Base-by-base conservation (phyloP, 2,797 vertebrate genomes). In the Myotis daubentonii region DNA sequence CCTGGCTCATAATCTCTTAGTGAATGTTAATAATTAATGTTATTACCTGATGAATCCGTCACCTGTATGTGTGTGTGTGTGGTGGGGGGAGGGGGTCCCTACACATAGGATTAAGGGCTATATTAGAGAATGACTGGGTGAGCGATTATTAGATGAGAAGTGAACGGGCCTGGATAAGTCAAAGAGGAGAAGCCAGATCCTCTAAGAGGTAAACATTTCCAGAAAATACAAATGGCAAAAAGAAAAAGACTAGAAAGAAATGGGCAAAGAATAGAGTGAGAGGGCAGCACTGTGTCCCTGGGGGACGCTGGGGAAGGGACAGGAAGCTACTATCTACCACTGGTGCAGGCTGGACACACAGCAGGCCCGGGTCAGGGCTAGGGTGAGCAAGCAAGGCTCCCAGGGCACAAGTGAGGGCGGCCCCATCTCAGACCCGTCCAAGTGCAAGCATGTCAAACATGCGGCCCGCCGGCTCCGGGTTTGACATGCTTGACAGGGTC, bases 1-100 rank as follows among this genome's bases (percentile, higher is more conserved):
- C 41, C 92, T 92, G 41, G 66, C 36, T 85, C 70, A 19, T 71
- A 36, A 97, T 13, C 55, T 44, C 51, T 75, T 94, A 60, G 22
- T 65, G 57, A 78, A 66, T 62, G n/a, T n/a, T 87, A 82, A 62
- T 89, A 89, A 87, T 68, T 53, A 53, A 66, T 55, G 91, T 57
- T 25, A 83, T 79, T 78, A 78, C 36, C 47, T 76, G 5, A 85
- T 70, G 15, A 66, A 47, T 53, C 41, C 68, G 55, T 76, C 44
- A 57, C 13, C 6, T 60, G 13, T 19, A 15, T n/a, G 36, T 51
- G 15, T 23, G 28, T 33, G 15, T 19, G 7, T 36, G 38, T 13
- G 55, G 55, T 3, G 8, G 2, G 28, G 3, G 6, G 8, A 6
- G 1, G 23, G 0, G 6, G 5, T 11, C 49, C 36, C 33, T 72